Percentiles rank a stretch among this genome's conserved stretches.
These are phyloP conservation scores for Drosophila pruinosa DNA, from an alignment of 1,140 invertebrate genomes.

Conservation along the genomic window DNA sequence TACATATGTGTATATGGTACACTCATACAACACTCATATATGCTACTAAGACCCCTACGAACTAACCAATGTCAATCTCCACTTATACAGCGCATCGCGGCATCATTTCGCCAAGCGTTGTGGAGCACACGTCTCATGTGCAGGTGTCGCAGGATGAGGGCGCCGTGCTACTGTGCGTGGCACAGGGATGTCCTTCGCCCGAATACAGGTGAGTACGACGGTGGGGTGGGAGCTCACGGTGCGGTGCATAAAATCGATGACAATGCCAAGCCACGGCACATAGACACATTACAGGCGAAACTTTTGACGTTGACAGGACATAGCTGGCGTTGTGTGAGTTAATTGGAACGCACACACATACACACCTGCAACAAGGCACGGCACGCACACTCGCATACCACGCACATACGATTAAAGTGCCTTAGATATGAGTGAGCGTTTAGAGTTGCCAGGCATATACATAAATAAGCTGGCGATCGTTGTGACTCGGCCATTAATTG, in stretches of 20 bases:
- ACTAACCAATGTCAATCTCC: slow-evolving; percentile 64
- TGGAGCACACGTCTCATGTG: slow-evolving; percentile 87
- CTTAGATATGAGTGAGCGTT: slow-evolving; percentile 40
- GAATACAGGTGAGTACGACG: slow-evolving; percentile 86
- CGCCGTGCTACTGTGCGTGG: slow-evolving; percentile 88
- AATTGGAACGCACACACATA: slow-evolving; percentile 66
- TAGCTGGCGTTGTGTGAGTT: slow-evolving; percentile 44
- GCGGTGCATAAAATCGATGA: slow-evolving; percentile 55
- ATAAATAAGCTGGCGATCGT: slow-evolving; percentile 42
- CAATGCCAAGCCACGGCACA: slow-evolving; percentile 21
- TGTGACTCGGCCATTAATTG: slow-evolving; percentile 49
- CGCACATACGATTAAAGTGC: not conserved
- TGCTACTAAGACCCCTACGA: slow-evolving; percentile 11
- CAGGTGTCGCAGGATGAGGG: slow-evolving; percentile 89
- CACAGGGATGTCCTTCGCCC: slow-evolving; percentile 89
- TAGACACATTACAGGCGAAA: slow-evolving; percentile 50
- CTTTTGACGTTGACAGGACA: slow-evolving; percentile 71
- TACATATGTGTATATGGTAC: no score
- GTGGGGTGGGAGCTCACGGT: not conserved
- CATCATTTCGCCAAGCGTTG: slow-evolving; percentile 87
- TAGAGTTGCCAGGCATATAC: slow-evolving; percentile 55
- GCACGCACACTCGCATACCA: not conserved
- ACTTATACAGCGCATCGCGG: slow-evolving; percentile 86
- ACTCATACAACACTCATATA: not conserved
- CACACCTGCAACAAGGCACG: slow-evolving; percentile 24